Evolutionary conservation across 2,888 invertebrate species (phyloP).

Genomic region (Therioaphis trifolii): DNA sequence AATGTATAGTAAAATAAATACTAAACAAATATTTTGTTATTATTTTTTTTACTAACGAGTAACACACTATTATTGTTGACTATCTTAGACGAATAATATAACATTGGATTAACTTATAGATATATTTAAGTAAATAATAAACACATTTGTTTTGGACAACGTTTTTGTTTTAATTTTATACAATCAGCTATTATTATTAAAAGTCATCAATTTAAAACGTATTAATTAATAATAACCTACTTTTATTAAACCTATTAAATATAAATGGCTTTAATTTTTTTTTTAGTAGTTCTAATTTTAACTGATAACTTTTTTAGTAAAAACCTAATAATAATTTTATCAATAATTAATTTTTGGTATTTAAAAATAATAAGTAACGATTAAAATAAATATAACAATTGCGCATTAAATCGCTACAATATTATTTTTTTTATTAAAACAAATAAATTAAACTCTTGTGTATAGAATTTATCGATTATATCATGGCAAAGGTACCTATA

Average conservation of each 20-base stretch:
- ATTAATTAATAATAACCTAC: no score
- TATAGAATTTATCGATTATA: not conserved
- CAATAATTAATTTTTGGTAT: not conserved
- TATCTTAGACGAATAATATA: no score
- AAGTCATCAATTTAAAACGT: not conserved
- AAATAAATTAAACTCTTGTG: not conserved
- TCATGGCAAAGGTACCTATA: not conserved
- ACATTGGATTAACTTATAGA: no score
- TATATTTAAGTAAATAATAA: no score
- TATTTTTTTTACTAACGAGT: no score
- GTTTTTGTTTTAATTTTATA: not conserved
- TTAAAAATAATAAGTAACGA: not conserved
- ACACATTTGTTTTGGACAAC: not conserved
- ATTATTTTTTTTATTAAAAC: conserved; percentile 1
- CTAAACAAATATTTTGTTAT: no score
- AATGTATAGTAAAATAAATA: no score
- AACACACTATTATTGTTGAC: no score
- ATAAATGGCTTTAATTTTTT: not conserved
- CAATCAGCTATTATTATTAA: not conserved
- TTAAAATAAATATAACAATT: conserved; percentile 6
- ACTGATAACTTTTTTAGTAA: not conserved
- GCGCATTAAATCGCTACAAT: not conserved
- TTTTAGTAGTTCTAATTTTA: not conserved
- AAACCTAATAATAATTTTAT: not conserved
- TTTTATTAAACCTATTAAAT: not conserved